Conservation (phyloP, 2,797 vertebrate species). For the Leptoclinus maculatus region DNA sequence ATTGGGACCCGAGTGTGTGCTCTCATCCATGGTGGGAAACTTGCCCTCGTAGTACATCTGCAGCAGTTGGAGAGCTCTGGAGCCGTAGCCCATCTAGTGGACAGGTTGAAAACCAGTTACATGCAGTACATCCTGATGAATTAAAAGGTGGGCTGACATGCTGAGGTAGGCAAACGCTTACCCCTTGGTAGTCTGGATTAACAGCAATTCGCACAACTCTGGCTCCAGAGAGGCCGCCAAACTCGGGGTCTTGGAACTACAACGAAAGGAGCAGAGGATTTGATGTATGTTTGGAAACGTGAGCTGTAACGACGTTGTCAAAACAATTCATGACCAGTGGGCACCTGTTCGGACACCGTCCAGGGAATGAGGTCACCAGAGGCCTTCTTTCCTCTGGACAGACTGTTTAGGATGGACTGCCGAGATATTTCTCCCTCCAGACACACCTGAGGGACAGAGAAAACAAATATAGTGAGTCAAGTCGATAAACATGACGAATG, state of each 20-base stretch:
- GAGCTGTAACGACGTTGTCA: not conserved
- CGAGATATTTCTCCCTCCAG: conserved; percentile 97
- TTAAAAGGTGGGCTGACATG: not conserved
- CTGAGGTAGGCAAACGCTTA: conserved; percentile 64
- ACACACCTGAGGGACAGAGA: conserved; percentile 87
- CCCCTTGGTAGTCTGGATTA: conserved; percentile 98
- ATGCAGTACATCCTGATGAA: not conserved
- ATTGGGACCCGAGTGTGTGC: conserved; percentile 69
- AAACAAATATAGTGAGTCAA: not conserved
- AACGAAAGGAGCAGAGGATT: conserved; percentile 2
- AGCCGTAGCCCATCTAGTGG: conserved; percentile 96
- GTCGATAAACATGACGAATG: not conserved
- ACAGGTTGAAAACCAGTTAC: conserved; percentile 20
- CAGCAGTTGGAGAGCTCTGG: conserved; percentile 90
- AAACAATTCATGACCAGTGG: not conserved
- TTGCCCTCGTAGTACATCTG: conserved; percentile 97
- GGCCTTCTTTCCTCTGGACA: conserved; percentile 98
- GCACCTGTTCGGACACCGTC: conserved; percentile 97
- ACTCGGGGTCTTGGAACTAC: conserved; percentile 97
- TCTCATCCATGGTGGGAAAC: conserved; percentile 93
- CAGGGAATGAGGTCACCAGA: conserved; percentile 98
- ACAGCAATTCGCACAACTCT: conserved; percentile 96
- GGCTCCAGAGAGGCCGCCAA: conserved; percentile 92
- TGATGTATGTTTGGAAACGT: not conserved
- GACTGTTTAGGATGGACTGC: conserved; percentile 94